These are phyloP conservation scores for Australoheros facetus DNA, from an alignment of 2,797 vertebrate species.

Conservation along the genomic window DNA sequence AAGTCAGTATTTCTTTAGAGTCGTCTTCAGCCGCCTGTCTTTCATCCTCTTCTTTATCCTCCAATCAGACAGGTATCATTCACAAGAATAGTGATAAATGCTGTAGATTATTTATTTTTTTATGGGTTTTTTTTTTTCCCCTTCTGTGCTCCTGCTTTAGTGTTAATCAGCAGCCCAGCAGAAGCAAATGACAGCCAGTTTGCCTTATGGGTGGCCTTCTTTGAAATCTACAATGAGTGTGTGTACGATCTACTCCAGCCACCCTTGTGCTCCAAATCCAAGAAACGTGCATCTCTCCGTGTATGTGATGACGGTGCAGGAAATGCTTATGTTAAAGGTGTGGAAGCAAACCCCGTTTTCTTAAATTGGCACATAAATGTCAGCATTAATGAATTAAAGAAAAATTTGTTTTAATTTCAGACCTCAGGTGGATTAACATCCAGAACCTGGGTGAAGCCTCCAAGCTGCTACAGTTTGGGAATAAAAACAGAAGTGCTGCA, in stretches of 20 bases:
- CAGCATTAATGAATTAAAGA: too few species aligned
- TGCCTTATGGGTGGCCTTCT: slow-evolving; percentile 89
- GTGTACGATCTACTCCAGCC: slow-evolving; percentile 87
- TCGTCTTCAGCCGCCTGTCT: slow-evolving; percentile 26
- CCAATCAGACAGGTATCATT: slow-evolving; percentile 65
- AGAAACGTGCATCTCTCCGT: slow-evolving; percentile 82
- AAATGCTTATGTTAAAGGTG: slow-evolving; percentile 89
- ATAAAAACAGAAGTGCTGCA: slow-evolving; percentile 89
- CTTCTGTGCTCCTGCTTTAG: not conserved
- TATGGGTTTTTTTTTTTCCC: too few species aligned
- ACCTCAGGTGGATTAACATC: slow-evolving; percentile 89
- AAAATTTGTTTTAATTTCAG: slow-evolving; percentile 62
- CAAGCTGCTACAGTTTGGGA: slow-evolving; percentile 86
- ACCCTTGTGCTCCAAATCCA: slow-evolving; percentile 58
- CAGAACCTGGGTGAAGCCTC: slow-evolving; percentile 83
- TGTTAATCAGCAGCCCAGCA: slow-evolving; percentile 28
- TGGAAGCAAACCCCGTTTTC: not conserved
- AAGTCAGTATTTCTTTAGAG: slow-evolving; percentile 33
- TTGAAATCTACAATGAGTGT: slow-evolving; percentile 92
- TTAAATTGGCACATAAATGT: not conserved
- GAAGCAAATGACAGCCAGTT: slow-evolving; percentile 65
- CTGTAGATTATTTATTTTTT: not conserved
- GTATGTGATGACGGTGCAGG: slow-evolving; percentile 89
- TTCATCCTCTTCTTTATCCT: slow-evolving; percentile 59
- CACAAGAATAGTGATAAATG: not conserved